phyloP scores from a whole-genome alignment of 2,797 vertebrate species.

The Enteromius viviparus region DNA sequence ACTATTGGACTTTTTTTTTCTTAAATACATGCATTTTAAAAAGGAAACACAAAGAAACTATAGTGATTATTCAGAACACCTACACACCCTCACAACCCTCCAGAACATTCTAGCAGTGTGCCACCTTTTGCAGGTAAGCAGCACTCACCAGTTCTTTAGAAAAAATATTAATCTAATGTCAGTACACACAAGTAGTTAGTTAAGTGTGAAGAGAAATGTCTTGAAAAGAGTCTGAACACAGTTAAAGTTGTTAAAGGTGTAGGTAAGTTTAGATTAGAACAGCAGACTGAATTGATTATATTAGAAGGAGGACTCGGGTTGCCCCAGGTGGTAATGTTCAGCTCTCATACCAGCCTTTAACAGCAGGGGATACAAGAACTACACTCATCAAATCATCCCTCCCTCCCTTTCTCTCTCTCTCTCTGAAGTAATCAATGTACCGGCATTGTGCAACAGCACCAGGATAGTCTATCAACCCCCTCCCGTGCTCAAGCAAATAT shows the following conservation, averaged over 20 bases:
- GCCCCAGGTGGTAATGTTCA: conserved; percentile 59
- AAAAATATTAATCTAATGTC: not conserved
- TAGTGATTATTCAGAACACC: not conserved
- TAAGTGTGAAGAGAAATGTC: not conserved
- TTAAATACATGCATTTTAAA: not conserved
- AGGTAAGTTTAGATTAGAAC: conserved; percentile 40
- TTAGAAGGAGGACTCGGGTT: conserved; percentile 43
- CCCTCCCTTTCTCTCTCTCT: conserved; percentile 49
- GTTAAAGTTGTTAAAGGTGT: conserved; percentile 31
- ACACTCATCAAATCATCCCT: conserved; percentile 62
- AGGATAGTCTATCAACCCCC: conserved; percentile 64
- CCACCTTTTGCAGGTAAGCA: not conserved
- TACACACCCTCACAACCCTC: not conserved
- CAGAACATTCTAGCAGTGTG: not conserved
- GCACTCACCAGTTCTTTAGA: not conserved
- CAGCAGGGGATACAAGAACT: conserved; percentile 62
- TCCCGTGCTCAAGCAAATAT: conserved; percentile 61
- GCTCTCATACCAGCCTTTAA: conserved; percentile 59
- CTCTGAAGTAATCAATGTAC: conserved; percentile 61
- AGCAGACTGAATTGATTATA: conserved; percentile 46
- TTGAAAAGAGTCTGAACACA: conserved; percentile 24
- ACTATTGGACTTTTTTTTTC: too few relatives aligned
- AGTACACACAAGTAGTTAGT: not conserved
- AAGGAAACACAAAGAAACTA: not conserved
- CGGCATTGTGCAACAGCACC: conserved; percentile 56